phyloP scores from a whole-genome alignment of 2,113 vertebrate species.

The Bostrychus sinensis region DNA sequence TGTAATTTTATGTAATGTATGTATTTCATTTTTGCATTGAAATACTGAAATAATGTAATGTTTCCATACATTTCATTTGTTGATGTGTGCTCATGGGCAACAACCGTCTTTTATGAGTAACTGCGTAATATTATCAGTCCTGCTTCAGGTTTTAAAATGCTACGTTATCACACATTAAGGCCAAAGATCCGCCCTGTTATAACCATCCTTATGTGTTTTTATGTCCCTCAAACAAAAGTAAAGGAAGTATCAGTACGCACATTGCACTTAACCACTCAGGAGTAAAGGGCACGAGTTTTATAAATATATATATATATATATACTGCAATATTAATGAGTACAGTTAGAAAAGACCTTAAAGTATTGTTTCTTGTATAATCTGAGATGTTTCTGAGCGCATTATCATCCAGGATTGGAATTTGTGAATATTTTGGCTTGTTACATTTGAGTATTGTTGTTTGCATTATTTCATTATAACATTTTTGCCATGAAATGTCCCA shows the following conservation, averaged over 20 bases:
- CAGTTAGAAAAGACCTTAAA: conserved; percentile 32
- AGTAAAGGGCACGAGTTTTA: conserved; percentile 55
- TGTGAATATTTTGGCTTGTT: conserved; percentile 49
- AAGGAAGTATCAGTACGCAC: conserved; percentile 62
- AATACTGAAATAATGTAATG: no score
- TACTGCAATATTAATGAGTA: conserved; percentile 38
- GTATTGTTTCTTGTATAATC: conserved; percentile 40
- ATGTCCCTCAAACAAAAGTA: conserved; percentile 28
- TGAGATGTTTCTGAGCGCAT: conserved; percentile 23
- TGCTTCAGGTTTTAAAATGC: neutral
- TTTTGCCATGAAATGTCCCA: conserved; percentile 54
- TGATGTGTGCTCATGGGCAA: no score
- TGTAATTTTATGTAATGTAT: no score
- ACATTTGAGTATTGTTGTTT: conserved; percentile 54
- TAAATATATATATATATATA: conserved; percentile 40
- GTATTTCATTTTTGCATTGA: no score
- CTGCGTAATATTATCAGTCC: conserved; percentile 13
- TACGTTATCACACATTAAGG: conserved; percentile 10
- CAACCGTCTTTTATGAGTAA: no score
- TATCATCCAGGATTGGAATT: conserved; percentile 26
- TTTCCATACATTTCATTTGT: no score
- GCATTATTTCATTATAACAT: conserved; percentile 21
- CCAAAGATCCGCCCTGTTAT: conserved; percentile 19
- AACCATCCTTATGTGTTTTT: conserved; percentile 4
- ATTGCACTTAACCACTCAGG: conserved; percentile 76